Evolutionary conservation across 2,888 invertebrate genomes (phyloP), one percentile per base, ranked within the genome.

Genomic region (Cheilosia scutellata): DNA sequence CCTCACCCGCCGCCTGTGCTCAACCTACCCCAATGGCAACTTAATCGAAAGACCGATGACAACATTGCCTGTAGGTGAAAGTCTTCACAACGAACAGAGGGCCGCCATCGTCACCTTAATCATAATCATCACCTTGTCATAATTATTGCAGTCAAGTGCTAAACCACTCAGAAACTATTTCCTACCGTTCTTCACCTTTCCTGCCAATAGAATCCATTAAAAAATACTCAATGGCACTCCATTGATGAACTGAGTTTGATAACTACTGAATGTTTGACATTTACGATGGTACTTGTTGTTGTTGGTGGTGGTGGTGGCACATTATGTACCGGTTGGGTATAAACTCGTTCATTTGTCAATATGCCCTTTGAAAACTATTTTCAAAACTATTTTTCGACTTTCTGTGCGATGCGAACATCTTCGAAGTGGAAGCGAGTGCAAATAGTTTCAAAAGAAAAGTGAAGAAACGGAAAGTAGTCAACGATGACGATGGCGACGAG

Each of bases 211-310:
- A 74, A 83, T 70, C 40, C 70, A 57, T 79, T 83, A 74, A 65
- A 65, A 72, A 83, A 83, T 74, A 57, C 68, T 79, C 79, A 72
- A 83, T 47, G 47, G 57, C 83, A 74, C 74, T 74, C 57, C 70
- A 37, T 57, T 74, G 79, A 83, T 63, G 79, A 79, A 83, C 75
- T 70, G 68, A 78, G 78, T 74, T 77, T 71, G 71, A 77, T 66
- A 63, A 74, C 49, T 57, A 72, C 44, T 72, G 49, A 83, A 62
- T 78, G 40, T 60, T 66, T 78, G 83, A 70, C 83, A 74, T 78
- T 74, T 83, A 78, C 74, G 57, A 74, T 13, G 47, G 60, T 79
- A 62, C 66, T 57, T 31, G 20, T 20, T 1, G 42, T 29, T 27
- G 29, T 13, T 40, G 47, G 25, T 42, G 60, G 20, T 2, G 42